phyloP scores from a whole-genome alignment of 2,797 vertebrate genomes.

The Prionace glauca region DNA sequence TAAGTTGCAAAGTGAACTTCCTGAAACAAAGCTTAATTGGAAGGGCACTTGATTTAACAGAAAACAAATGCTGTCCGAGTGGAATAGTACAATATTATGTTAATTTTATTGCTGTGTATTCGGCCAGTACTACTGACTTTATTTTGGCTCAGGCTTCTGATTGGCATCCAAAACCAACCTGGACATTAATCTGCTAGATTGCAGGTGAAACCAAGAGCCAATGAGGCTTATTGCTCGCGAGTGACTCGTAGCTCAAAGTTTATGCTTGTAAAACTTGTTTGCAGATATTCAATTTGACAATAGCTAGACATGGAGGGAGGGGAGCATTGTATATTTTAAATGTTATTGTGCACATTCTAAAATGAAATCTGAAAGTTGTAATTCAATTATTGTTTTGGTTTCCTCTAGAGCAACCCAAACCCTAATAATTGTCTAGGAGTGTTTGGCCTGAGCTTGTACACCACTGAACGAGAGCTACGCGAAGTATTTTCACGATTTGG shows the following conservation, averaged over 20 bases:
- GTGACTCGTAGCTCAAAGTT: neutral
- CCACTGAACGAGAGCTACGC: conserved; percentile 38
- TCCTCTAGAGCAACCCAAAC: conserved; percentile 32
- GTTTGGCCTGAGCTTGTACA: conserved; percentile 41
- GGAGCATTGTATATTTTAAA: neutral
- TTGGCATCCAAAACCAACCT: neutral
- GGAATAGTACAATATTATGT: neutral
- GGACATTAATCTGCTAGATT: neutral
- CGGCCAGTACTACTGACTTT: neutral
- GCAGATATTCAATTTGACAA: neutral
- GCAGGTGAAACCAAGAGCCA: no score
- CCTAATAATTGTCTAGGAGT: conserved; percentile 37
- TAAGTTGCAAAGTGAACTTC: neutral
- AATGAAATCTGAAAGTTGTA: neutral
- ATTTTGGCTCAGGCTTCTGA: neutral
- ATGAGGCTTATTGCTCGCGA: neutral
- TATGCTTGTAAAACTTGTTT: no score
- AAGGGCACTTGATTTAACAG: neutral
- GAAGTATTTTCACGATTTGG: conserved; percentile 38
- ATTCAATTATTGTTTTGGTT: conserved; percentile 4
- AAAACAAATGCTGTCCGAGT: neutral
- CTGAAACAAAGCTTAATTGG: neutral
- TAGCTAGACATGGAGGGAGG: no score
- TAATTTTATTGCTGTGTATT: neutral
- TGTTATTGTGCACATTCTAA: neutral